Base-by-base conservation (phyloP, 2,888 invertebrate genomes). In the Sipha maydis region DNA sequence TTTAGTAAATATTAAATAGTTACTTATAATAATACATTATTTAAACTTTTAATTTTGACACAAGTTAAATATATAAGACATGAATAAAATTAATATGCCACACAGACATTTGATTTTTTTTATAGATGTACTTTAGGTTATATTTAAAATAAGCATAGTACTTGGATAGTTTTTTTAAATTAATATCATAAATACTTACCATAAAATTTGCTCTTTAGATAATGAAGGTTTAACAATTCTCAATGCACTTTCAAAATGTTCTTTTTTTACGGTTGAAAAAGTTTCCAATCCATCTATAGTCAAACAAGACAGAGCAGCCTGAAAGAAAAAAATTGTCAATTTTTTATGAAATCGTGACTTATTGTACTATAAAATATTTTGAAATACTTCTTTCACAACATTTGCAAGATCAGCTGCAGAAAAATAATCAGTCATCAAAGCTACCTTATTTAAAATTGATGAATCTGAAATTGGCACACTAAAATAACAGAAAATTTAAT, bases 341-440 rank as follows among this genome's bases (percentile, higher is more conserved):
- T 69, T 48, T 19, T 85, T 28, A 56, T 41, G 25, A 83, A 54
- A 56, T 76, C 21, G 1, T 73, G 67, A 61, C 19, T 61, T 28
- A 41, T 25, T 54, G 84, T 67, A 77, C 73, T 41, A 71, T 5
- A 82, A 83, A 19, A 61, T 28, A 28, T 28, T 25, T 69, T 25
- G 21, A 56, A 84, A 90, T 91, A 93, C 93, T 92, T 94, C 94
- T 90, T 93, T 93, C 90, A 94, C 94, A 11, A 95, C 91, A 91
- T 93, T 94, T 90, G 93, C 93, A 38, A 95, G 91, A 91, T 95
- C 95, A 28, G 95, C 95, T n/a, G 95, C 94, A 31, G 94, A 94
- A 91, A 92, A 95, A 84, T 91, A 90, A 28, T 93, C 91, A 0
- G 94, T 94, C 86, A 90, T 91, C 9, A 90, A 79, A 1, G 94